A percentile compares a stretch with the other conserved stretches of the same genome.
Evolutionary conservation across 2,888 invertebrate species (phyloP).

Genomic region (Xestia rhomboidea): DNA sequence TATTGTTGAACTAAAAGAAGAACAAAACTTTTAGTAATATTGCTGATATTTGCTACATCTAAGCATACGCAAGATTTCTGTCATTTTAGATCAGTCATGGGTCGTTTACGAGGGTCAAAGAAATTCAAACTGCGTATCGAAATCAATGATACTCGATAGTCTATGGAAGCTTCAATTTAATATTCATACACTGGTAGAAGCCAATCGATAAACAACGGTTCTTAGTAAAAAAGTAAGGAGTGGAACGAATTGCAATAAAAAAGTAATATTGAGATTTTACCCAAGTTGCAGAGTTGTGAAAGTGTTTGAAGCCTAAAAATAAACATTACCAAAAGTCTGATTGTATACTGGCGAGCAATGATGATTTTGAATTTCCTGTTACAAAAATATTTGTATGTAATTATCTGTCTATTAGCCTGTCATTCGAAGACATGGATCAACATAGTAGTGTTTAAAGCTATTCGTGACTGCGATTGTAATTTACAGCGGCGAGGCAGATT

Average conservation of each 20-base stretch:
- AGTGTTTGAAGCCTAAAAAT: conserved; percentile 26
- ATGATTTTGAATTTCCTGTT: conserved; percentile 9
- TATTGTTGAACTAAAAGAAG: not conserved
- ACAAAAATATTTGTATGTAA: conserved; percentile 30
- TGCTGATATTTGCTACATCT: conserved; percentile 36
- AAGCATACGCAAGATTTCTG: conserved; percentile 46
- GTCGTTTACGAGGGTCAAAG: conserved; percentile 53
- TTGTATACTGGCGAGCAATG: not conserved
- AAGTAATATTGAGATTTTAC: conserved; percentile 9
- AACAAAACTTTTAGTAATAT: conserved; percentile 27
- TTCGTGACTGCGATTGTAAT: conserved; percentile 72
- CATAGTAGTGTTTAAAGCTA: conserved; percentile 63
- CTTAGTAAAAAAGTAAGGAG: conserved; percentile 42
- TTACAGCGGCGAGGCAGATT: conserved; percentile 60
- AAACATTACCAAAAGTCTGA: not conserved
- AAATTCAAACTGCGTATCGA: conserved; percentile 58
- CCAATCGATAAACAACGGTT: conserved; percentile 64
- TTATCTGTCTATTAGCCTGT: conserved; percentile 37
- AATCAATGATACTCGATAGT: conserved; percentile 39
- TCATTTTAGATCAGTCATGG: conserved; percentile 56
- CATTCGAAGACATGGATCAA: conserved; percentile 58
- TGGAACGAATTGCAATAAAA: conserved; percentile 44
- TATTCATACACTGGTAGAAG: conserved; percentile 60
- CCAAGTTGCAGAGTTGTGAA: conserved; percentile 33
- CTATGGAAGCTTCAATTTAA: conserved; percentile 51